Percentiles rank a stretch among this genome's conserved stretches.
Evolutionary conservation across 2,797 vertebrate species (phyloP).

Genomic region (Cynodonichthys magdalenae): DNA sequence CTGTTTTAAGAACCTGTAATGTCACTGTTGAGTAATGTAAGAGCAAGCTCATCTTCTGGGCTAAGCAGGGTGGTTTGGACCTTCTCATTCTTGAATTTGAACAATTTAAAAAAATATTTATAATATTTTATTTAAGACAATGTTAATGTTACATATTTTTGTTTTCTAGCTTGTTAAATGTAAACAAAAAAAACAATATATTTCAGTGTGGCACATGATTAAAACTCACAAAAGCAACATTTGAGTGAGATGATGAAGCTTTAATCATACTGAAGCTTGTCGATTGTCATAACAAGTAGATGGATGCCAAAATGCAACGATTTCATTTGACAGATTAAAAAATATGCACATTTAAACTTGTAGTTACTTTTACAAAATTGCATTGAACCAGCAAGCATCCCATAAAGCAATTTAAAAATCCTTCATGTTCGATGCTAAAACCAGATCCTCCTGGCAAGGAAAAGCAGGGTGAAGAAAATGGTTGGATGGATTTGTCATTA

Average conservation of each 20-base stretch:
- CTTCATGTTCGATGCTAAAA: background rate
- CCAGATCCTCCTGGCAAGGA: too few relatives aligned
- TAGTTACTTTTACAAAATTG: constrained; percentile 39
- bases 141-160: too few relatives aligned
- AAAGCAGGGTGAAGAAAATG: too few relatives aligned
- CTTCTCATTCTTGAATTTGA: constrained; percentile 12
- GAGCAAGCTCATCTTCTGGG: constrained; percentile 34
- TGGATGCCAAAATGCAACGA: background rate
- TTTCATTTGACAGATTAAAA: constrained; percentile 25
- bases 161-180: background rate
- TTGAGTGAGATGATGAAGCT: constrained; percentile 1
- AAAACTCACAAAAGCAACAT: constrained; percentile 2
- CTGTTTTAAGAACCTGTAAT: constrained; percentile 44
- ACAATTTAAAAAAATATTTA: background rate
- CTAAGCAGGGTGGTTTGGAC: background rate
- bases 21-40: constrained; percentile 62
- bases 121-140: too few relatives aligned
- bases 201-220: background rate
- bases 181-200: background rate
- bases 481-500: constrained; percentile 5
- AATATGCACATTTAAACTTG: constrained; percentile 19
- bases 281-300: constrained; percentile 4
- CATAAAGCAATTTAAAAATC: constrained; percentile 38
- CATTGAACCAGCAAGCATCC: constrained; percentile 73
- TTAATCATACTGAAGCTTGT: constrained; percentile 4